phyloP scores from a whole-genome alignment of 2,113 vertebrate genomes.

The Spermophilus dauricus region DNA sequence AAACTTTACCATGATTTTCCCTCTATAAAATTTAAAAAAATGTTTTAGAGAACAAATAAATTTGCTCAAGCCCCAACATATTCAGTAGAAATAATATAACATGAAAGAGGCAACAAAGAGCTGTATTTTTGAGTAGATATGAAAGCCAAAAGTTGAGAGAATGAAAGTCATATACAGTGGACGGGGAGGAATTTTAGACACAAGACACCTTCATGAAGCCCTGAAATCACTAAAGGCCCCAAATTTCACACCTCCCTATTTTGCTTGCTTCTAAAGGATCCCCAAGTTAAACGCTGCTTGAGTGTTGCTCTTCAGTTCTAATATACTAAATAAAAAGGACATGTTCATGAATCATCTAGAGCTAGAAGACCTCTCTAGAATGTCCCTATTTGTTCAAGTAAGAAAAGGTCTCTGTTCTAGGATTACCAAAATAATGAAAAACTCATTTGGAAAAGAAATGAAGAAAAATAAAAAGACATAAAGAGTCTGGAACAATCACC shows the following conservation, averaged over 20 bases:
- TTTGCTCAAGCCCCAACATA: background rate
- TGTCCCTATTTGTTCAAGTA: too few relatives aligned
- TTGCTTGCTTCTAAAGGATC: background rate
- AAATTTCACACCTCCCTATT: background rate
- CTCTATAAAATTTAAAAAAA: background rate
- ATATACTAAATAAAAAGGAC: constrained; percentile 41
- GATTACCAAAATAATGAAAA: background rate
- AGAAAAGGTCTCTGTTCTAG: background rate
- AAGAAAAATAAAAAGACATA: background rate
- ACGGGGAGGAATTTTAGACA: background rate
- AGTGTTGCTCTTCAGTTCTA: background rate
- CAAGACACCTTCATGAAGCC: background rate
- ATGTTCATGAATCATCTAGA: background rate
- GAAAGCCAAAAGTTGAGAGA: background rate
- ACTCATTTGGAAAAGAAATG: background rate
- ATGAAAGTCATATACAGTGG: background rate
- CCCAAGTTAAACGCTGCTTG: background rate
- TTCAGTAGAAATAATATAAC: background rate
- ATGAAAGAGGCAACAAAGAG: background rate
- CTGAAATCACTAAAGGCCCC: background rate
- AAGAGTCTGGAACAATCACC: background rate
- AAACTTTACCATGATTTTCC: background rate
- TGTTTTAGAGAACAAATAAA: background rate
- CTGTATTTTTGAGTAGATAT: background rate
- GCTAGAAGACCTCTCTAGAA: background rate